These are phyloP conservation scores for Drosophila tani DNA, from an alignment of 1,140 invertebrate genomes.

Conservation along the genomic window DNA sequence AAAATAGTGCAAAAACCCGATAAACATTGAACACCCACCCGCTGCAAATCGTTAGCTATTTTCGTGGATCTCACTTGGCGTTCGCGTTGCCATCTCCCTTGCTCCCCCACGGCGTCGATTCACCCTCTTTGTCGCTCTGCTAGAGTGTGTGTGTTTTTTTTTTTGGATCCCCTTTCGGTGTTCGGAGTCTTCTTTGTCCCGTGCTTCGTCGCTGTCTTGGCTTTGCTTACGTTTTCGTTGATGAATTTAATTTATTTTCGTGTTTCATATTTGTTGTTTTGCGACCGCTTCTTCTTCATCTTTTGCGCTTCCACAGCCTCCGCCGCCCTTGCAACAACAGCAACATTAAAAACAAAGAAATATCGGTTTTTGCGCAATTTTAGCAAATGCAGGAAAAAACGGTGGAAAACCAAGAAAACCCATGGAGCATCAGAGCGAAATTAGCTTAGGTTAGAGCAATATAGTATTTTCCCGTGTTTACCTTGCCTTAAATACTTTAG, in stretches of 20 bases:
- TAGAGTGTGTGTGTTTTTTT: slow-evolving; percentile 45
- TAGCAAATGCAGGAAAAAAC: slow-evolving; percentile 20
- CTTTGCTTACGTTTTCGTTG: slow-evolving; percentile 73
- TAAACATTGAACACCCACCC: slow-evolving; percentile 51
- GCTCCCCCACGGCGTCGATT: slow-evolving; percentile 45
- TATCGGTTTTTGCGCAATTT: slow-evolving; percentile 54
- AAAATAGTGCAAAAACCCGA: slow-evolving; percentile 44
- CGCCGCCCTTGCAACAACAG: slow-evolving; percentile 38
- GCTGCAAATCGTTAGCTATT: slow-evolving; percentile 20
- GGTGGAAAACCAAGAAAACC: neutral
- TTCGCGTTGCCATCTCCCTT: slow-evolving; percentile 63
- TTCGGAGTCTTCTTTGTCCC: slow-evolving; percentile 51
- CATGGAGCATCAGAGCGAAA: neutral
- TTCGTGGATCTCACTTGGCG: slow-evolving; percentile 51
- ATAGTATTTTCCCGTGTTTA: neutral
- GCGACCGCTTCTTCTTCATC: slow-evolving; percentile 41
- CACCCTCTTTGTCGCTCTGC: slow-evolving; percentile 44
- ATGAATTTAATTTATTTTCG: slow-evolving; percentile 76
- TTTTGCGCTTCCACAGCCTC: slow-evolving; percentile 29
- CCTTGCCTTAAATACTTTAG: neutral
- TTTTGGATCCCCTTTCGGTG: slow-evolving; percentile 45
- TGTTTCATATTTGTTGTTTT: slow-evolving; percentile 62
- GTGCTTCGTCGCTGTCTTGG: slow-evolving; percentile 58
- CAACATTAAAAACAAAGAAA: slow-evolving; percentile 24
- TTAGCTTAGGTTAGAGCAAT: neutral